phyloP scores from a whole-genome alignment of 2,888 invertebrate species.

The Dolomedes plantarius region DNA sequence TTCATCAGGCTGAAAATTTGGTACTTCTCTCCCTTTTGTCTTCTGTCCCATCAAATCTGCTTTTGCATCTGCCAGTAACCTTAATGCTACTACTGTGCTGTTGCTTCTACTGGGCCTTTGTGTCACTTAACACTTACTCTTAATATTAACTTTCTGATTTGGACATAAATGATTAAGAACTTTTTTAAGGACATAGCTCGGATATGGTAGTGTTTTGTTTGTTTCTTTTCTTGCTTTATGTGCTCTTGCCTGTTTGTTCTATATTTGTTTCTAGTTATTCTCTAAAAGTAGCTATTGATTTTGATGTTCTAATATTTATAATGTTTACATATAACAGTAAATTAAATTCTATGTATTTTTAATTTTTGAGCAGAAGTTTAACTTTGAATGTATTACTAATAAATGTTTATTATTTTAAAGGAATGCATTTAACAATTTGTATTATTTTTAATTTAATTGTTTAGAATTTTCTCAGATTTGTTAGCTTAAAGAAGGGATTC shows the following conservation, averaged over 20 bases:
- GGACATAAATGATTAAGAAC: too few species aligned
- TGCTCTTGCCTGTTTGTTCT: slow-evolving; percentile 59
- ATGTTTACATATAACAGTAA: slow-evolving; percentile 2
- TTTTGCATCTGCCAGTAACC: slow-evolving; percentile 62
- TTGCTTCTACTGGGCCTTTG: slow-evolving; percentile 56
- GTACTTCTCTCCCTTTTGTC: slow-evolving; percentile 17
- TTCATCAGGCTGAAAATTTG: not conserved
- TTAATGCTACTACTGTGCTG: slow-evolving; percentile 65
- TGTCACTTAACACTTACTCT: slow-evolving; percentile 37
- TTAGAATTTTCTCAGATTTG: not conserved
- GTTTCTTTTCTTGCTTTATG: slow-evolving; percentile 57
- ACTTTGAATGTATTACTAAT: slow-evolving; percentile 7
- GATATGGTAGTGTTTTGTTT: slow-evolving; percentile 71
- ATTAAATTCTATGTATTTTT: not conserved
- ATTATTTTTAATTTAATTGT: not conserved
- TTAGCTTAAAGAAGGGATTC: not conserved
- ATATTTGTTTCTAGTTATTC: slow-evolving; percentile 13
- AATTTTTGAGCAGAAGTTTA: not conserved
- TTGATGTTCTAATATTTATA: not conserved
- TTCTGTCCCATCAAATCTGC: slow-evolving; percentile 23
- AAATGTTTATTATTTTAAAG: not conserved
- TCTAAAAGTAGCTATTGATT: slow-evolving; percentile 15
- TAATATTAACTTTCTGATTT: slow-evolving; percentile 23
- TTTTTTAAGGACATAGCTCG: slow-evolving; percentile 51
- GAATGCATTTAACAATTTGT: slow-evolving; percentile 1